Evolutionary conservation across 2,113 vertebrate genomes (phyloP).

Genomic region (Rallus limicola): DNA sequence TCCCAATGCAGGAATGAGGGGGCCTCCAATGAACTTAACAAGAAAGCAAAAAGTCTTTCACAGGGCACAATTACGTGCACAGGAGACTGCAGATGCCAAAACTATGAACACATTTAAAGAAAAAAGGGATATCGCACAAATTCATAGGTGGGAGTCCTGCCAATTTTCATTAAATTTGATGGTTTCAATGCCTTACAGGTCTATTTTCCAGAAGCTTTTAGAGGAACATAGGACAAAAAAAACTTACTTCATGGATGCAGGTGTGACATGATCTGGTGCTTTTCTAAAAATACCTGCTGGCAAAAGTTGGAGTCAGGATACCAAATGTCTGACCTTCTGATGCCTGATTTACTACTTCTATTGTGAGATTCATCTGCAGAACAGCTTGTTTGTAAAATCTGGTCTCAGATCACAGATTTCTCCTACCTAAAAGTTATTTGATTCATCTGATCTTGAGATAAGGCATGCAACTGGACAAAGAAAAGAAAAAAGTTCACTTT

Average conservation of each 20-base stretch:
- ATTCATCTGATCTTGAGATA: background rate
- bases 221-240: background rate
- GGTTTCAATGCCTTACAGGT: background rate
- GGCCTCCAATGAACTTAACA: background rate
- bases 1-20: background rate
- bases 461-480: background rate
- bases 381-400: background rate
- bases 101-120: background rate
- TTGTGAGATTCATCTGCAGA: background rate
- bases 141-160: rapidly evolving
- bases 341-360: background rate
- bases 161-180: background rate
- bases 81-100: background rate
- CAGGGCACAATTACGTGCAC: background rate
- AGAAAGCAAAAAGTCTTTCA: background rate
- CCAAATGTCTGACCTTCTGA: background rate
- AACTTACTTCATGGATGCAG: background rate
- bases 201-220: background rate
- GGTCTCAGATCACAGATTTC: background rate
- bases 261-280: background rate
- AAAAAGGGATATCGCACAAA: background rate
- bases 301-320: background rate
- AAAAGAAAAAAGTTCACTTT: background rate
- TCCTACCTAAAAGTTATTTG: background rate
- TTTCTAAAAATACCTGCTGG: background rate